Percentiles rank a stretch among this genome's conserved stretches.
phyloP scores from a whole-genome alignment of 2,797 vertebrate genomes.

The Manis javanica region DNA sequence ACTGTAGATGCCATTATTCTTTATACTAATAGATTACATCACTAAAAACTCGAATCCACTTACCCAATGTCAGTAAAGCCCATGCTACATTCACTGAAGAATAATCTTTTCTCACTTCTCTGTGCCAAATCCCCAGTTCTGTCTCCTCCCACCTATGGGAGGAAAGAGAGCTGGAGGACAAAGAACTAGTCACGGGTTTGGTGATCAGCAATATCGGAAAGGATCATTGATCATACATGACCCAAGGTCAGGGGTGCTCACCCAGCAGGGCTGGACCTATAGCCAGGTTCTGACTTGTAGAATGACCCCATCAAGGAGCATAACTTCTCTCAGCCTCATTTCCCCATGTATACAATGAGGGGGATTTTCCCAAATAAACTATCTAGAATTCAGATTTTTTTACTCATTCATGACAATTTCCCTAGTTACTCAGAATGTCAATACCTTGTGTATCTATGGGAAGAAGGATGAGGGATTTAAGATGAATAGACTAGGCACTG shows the following conservation, averaged over 20 bases:
- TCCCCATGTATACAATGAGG: neutral
- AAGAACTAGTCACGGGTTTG: neutral
- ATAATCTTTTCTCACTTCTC: neutral
- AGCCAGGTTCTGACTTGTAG: neutral
- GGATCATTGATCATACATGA: neutral
- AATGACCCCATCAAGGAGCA: neutral
- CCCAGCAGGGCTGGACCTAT: neutral
- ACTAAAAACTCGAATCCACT: conserved; percentile 8
- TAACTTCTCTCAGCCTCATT: neutral
- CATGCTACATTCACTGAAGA: neutral
- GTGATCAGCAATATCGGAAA: neutral
- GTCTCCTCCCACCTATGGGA: neutral
- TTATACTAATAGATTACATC: neutral
- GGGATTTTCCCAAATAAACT: neutral
- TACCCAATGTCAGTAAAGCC: neutral
- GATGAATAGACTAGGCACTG: neutral
- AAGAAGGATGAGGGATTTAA: neutral
- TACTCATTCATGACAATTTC: neutral
- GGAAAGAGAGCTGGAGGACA: neutral
- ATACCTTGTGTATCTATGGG: neutral
- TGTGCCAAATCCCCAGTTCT: neutral
- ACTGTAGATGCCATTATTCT: conserved; percentile 6
- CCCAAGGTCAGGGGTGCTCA: neutral
- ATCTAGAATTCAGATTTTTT: neutral
- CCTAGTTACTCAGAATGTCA: neutral